These are phyloP conservation scores for Eilema caniola DNA, from an alignment of 2,888 invertebrate species.

Conservation along the genomic window DNA sequence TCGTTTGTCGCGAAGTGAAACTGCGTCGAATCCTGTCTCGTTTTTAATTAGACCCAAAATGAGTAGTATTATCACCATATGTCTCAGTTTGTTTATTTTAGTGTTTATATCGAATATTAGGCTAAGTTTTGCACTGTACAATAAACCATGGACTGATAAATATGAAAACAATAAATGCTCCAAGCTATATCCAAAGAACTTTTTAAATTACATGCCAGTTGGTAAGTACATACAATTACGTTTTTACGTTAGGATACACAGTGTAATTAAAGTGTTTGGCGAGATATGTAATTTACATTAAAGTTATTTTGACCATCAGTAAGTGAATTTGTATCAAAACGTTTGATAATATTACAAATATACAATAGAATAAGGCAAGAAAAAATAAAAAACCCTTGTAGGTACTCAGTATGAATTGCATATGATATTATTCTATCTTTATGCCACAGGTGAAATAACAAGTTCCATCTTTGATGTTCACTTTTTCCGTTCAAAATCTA, in stretches of 20 bases:
- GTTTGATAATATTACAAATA: background rate
- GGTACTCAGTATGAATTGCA: background rate
- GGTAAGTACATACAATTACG: slow-evolving; percentile 70
- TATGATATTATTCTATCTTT: background rate
- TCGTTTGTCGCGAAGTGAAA: slow-evolving; percentile 26
- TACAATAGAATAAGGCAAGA: background rate
- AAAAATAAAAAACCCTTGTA: background rate
- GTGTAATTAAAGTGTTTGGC: background rate
- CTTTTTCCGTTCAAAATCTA: too few species aligned
- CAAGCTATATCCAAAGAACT: slow-evolving; percentile 85
- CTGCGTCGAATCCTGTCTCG: slow-evolving; percentile 27
- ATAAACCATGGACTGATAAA: slow-evolving; percentile 81
- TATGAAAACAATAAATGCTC: slow-evolving; percentile 85
- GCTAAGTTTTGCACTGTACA: slow-evolving; percentile 71
- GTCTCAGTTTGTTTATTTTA: slow-evolving; percentile 59
- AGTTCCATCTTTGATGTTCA: background rate
- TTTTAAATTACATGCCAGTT: slow-evolving; percentile 85
- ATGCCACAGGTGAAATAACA: background rate
- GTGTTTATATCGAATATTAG: slow-evolving; percentile 64
- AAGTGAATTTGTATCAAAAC: background rate
- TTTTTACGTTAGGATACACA: background rate
- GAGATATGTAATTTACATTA: background rate
- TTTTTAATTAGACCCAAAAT: slow-evolving; percentile 31
- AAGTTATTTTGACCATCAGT: background rate
- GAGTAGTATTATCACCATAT: slow-evolving; percentile 49